Base-by-base conservation (phyloP, 2,113 vertebrate genomes). In the Strigops habroptila region DNA sequence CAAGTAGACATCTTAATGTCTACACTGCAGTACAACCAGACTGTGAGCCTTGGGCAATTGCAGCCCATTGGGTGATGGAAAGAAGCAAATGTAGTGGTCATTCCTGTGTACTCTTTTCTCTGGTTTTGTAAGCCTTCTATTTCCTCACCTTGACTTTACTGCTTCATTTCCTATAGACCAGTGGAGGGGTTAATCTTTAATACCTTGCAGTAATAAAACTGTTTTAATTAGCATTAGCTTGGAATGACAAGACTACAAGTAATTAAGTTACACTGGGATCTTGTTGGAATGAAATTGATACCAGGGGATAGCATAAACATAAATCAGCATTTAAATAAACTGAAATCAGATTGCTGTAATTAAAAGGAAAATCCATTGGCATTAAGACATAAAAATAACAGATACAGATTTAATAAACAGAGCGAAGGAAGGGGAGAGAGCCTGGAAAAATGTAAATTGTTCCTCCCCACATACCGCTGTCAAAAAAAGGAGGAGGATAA, bases 281-380 rank as follows among this genome's bases (percentile, higher is more conserved):
- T 97, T 97, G 93, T 96, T 97, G 95, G 94, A 97, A 96, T 82
- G 92, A 97, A 98, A 97, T 96, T 96, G 96, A 97, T 97, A 97
- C 90, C 96, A 86, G 53, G 96, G 97, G 97, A 97, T 92, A 90
- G 82, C 77, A 92, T 93, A 96, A 95, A 95, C 96, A 97, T 97
- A 96, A 97, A 97, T 97, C 96, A 97, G 87, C 93, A 95, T 97
- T 97, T 97, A 97, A 96, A 96, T 96, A 98, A 97, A 97, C 93
- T 93, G 80, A 96, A 97, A 97, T 96, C 95, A 97, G 91, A 97
- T 97, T 96, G 91, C 84, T 78, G 93, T 96, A 97, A 96, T 97
- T 97, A 97, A 94, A 94, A 92, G 89, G 93, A 97, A 97, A 96
- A 97, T 97, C 87, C 86, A 83, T 64, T 86, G 80, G 83, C 71